These are phyloP conservation scores for Panzeria rudis DNA, from an alignment of 2,888 invertebrate species.

Conservation along the genomic window DNA sequence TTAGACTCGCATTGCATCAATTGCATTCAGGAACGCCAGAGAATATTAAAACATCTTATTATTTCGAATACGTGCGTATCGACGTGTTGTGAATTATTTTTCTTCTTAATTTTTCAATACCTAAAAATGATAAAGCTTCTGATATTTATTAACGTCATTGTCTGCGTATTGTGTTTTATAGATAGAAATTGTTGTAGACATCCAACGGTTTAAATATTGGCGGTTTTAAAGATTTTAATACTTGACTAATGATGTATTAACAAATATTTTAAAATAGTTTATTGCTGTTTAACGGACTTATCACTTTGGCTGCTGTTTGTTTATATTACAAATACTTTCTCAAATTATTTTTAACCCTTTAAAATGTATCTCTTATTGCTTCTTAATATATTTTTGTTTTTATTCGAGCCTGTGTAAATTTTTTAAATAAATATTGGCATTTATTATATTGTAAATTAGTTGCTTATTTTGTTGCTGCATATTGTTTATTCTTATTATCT, in stretches of 20 bases:
- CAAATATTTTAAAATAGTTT: background rate
- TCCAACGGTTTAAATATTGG: background rate
- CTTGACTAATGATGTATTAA: conserved; percentile 3
- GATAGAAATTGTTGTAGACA: background rate
- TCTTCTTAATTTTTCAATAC: background rate
- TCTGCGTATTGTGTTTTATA: background rate
- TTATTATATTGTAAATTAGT: background rate
- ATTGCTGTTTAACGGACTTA: background rate
- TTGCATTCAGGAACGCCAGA: conserved; percentile 37
- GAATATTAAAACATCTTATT: conserved; percentile 12
- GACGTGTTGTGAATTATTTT: conserved; percentile 39
- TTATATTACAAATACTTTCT: background rate
- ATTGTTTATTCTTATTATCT: background rate
- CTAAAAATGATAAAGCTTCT: background rate
- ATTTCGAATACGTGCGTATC: conserved; percentile 33
- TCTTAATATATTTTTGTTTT: background rate
- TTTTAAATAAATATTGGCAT: conserved; percentile 25
- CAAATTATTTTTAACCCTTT: background rate
- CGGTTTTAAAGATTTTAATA: background rate
- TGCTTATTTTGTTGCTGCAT: background rate
- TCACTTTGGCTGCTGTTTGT: background rate
- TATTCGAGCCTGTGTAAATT: conserved; percentile 24
- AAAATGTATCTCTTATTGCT: background rate
- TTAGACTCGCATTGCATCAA: conserved; percentile 26
- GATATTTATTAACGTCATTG: background rate